Conservation (phyloP, 2,888 invertebrate genomes). For the Epistrophe eligans region DNA sequence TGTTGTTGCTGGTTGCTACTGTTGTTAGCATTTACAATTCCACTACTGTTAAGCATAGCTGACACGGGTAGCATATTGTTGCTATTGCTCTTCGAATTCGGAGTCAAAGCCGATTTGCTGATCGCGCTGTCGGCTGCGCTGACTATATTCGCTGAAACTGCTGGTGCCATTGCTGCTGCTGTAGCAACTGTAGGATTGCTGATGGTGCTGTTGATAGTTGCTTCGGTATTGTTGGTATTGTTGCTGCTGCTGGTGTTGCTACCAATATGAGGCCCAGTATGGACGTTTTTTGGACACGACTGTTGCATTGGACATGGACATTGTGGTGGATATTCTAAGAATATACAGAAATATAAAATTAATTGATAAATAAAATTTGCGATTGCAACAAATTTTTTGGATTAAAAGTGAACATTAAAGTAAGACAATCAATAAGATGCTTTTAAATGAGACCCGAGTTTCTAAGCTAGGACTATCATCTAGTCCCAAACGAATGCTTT, state of each 20-base stretch:
- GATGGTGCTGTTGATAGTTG: constrained; percentile 76
- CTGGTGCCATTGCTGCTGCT: constrained; percentile 68
- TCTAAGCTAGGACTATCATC: too few species aligned
- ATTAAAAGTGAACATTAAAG: neutral
- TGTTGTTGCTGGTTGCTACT: constrained; percentile 78
- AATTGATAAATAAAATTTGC: neutral
- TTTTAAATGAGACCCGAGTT: too few species aligned
- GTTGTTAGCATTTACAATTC: constrained; percentile 76
- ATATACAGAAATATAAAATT: constrained; percentile 80
- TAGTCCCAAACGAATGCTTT: too few species aligned
- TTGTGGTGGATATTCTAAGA: constrained; percentile 85
- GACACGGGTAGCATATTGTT: constrained; percentile 76
- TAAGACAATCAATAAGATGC: too few species aligned
- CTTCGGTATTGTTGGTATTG: constrained; percentile 76
- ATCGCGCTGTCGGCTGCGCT: constrained; percentile 54
- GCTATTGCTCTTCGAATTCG: constrained; percentile 66
- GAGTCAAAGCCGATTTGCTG: constrained; percentile 66
- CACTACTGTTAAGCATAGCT: constrained; percentile 70
- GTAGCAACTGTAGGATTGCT: constrained; percentile 67
- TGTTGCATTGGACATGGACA: constrained; percentile 96
- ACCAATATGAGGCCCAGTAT: constrained; percentile 99
- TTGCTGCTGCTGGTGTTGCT: constrained; percentile 86
- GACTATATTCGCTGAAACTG: constrained; percentile 66
- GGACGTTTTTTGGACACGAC: constrained; percentile 99
- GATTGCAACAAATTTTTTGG: neutral